phyloP scores from a whole-genome alignment of 1,140 invertebrate genomes.

The Drosophila leontia region DNA sequence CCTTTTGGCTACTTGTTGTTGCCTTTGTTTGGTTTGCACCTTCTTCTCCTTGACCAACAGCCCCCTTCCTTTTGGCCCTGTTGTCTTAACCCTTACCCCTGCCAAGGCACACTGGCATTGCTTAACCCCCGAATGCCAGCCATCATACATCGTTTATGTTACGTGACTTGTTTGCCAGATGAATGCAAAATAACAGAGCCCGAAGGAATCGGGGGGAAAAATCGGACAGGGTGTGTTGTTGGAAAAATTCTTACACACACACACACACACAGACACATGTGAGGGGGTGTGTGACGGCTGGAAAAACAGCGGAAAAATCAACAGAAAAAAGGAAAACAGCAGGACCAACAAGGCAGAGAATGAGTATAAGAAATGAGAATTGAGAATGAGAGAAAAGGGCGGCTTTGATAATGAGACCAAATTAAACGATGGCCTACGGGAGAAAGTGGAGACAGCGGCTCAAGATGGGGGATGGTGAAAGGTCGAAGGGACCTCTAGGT shows the following conservation, averaged over 20 bases:
- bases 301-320: constrained; percentile 55
- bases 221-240: constrained; percentile 14
- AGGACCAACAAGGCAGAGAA: constrained; percentile 17
- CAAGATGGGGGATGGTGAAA: not conserved
- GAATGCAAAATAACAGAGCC: constrained; percentile 58
- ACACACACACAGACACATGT: not conserved
- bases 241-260: constrained; percentile 8
- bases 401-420: constrained; percentile 66
- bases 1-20: constrained; percentile 23
- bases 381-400: constrained; percentile 5
- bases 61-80: not conserved
- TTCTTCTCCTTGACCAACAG: constrained; percentile 16
- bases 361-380: constrained; percentile 1
- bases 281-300: constrained; percentile 20
- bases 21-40: constrained; percentile 39
- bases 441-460: constrained; percentile 24
- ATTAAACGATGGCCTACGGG: constrained; percentile 50
- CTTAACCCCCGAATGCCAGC: constrained; percentile 48
- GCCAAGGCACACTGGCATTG: not conserved
- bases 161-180: constrained; percentile 62
- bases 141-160: constrained; percentile 63
- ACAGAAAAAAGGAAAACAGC: constrained; percentile 40
- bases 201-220: constrained; percentile 32
- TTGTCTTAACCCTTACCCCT: constrained; percentile 11
- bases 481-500: not conserved